phyloP scores from a whole-genome alignment of 2,797 vertebrate species.

The Florisuga fusca region DNA sequence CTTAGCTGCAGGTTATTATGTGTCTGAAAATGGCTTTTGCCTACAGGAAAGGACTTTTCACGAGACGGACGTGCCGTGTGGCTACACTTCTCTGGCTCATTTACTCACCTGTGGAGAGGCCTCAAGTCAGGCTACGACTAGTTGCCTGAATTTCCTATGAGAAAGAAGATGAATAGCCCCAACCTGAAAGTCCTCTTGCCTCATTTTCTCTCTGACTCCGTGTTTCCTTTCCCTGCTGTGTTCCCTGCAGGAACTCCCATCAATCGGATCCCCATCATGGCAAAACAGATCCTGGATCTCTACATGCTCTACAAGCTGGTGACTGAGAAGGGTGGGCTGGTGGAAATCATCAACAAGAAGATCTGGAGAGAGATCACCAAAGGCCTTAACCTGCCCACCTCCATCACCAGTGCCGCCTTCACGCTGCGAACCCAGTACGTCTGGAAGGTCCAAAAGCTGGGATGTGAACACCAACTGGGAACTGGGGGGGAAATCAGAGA shows the following conservation, averaged over 20 bases:
- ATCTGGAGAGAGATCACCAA: conserved; percentile 92
- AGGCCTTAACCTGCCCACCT: conserved; percentile 89
- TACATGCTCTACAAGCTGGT: conserved; percentile 92
- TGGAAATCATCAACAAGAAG: conserved; percentile 91
- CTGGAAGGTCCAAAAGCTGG: accelerated
- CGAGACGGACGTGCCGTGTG: neutral
- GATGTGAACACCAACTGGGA: neutral
- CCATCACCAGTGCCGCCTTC: conserved; percentile 91
- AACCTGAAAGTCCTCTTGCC: neutral
- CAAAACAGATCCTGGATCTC: conserved; percentile 89
- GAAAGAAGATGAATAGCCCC: neutral
- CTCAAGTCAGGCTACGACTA: neutral
- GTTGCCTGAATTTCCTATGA: neutral
- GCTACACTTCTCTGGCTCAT: neutral
- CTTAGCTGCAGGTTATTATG: conserved; percentile 13
- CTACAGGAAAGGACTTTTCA: conserved; percentile 39
- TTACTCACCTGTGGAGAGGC: neutral
- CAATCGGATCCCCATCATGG: conserved; percentile 91
- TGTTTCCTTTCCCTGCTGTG: neutral
- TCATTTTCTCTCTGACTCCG: neutral
- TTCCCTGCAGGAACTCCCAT: conserved; percentile 85
- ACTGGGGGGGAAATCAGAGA: neutral
- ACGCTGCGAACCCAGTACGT: conserved; percentile 90
- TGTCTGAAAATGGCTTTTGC: conserved; percentile 28
- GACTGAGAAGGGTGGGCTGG: conserved; percentile 88